Base-by-base conservation (phyloP, 2,888 invertebrate genomes). In the Drosophila cyrtoloma region DNA sequence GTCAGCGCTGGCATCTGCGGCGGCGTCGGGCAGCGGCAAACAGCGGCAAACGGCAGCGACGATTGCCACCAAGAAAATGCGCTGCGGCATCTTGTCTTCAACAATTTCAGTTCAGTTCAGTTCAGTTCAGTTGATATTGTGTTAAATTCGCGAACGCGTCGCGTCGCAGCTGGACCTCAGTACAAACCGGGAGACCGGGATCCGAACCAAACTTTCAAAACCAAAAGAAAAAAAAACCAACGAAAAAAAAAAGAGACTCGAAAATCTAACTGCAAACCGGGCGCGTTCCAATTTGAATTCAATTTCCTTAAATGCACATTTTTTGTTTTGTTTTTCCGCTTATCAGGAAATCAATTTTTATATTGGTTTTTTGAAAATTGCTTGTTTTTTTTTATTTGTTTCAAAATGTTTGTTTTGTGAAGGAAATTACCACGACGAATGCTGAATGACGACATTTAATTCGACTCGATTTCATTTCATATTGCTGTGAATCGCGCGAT, bases 141-240 rank as follows among this genome's bases (percentile, higher is more conserved):
- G 90, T 84, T 78, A 90, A 87, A 90, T 90, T 87, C 89, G 90
- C 90, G 86, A 87, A 88, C 90, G 90, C 89, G 90, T 87, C 86
- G 81, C 72, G 77, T 86, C 79, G 69, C 69, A 80, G 81, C 89
- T 73, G 26, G 68, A 75, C 66, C 51, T 47, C 47, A 16, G 26
- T 35, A 44, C 10, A 51, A 50, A 51, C n/a, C 51, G 44, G 53
- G 28, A 47, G 39, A 59, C 44, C 50, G 55, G 59, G 50, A 69
- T 16, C 22, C 16, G 10, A 6, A 32, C 30, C 30, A 57, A 39
- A 22, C 53, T 35, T n/a, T 42, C n/a, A 10, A 10, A n/a, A 42
- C 10, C 10, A 42, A n/a, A 42, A 10, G 5, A 47, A 12, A 9
- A 16, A 19, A 3, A 16, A 35, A 35, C 4, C 4, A 5, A 16